These are phyloP conservation scores for Rhynchonycteris naso DNA, from an alignment of 2,797 vertebrate species.

Conservation along the genomic window DNA sequence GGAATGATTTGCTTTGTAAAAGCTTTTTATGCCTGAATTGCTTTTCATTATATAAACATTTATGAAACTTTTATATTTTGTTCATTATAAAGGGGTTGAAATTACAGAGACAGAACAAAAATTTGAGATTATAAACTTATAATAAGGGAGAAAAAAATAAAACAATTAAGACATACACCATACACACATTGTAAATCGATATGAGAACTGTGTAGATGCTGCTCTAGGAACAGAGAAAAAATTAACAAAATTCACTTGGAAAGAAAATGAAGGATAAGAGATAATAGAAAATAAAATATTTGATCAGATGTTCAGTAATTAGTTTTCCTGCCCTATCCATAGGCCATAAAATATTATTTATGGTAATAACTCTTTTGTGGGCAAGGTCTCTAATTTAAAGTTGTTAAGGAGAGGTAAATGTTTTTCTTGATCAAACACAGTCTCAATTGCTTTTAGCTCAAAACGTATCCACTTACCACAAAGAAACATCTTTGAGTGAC, in stretches of 20 bases:
- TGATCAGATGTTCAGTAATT: neutral
- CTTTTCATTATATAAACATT: neutral
- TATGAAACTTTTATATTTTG: neutral
- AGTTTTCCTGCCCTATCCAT: neutral
- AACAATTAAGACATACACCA: too few species aligned
- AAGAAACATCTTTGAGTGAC: neutral
- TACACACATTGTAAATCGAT: neutral
- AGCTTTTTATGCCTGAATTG: neutral
- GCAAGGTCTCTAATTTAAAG: neutral
- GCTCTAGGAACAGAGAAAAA: neutral
- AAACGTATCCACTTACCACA: neutral
- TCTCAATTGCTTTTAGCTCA: neutral
- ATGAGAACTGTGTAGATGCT: neutral
- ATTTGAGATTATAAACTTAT: neutral
- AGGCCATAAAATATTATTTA: neutral
- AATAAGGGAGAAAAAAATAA: neutral
- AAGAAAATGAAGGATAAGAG: neutral
- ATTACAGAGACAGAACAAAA: neutral
- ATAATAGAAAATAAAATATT: neutral
- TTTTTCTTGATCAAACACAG: neutral
- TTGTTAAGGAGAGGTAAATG: neutral
- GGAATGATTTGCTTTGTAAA: neutral
- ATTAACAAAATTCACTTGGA: neutral
- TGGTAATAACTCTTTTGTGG: neutral
- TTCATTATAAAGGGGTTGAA: neutral